Conservation (phyloP, 2,797 vertebrate genomes). For the Hafferia zeledoni region DNA sequence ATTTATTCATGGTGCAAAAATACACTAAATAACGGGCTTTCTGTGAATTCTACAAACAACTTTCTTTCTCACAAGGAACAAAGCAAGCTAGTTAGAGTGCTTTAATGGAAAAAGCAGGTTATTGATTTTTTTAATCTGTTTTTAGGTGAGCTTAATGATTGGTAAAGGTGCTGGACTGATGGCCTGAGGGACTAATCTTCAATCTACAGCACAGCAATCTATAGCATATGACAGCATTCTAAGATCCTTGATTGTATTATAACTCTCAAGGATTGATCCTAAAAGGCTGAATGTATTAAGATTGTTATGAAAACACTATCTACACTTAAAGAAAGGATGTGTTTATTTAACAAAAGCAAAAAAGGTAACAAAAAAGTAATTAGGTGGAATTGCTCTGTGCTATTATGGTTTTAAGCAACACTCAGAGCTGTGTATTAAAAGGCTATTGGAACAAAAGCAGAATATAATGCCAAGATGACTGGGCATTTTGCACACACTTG, state of each 20-base stretch:
- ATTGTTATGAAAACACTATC: neutral
- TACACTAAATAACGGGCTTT: neutral
- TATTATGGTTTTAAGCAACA: neutral
- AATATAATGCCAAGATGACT: neutral
- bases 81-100: neutral
- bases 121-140: slow-evolving; percentile 54
- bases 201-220: neutral
- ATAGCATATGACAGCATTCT: neutral
- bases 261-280: neutral
- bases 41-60: neutral
- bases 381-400: neutral
- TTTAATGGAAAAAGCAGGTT: neutral
- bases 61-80: neutral
- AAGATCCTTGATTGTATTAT: neutral
- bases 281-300: neutral
- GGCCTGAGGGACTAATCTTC: neutral
- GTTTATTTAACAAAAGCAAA: neutral
- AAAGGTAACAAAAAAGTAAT: neutral
- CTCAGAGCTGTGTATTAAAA: neutral
- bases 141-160: slow-evolving; percentile 23
- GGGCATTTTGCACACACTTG: neutral
- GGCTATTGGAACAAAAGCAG: neutral
- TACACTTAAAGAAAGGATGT: neutral
- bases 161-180: slow-evolving; percentile 29
- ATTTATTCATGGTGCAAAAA: neutral